Evolutionary conservation across 2,888 invertebrate genomes (phyloP).

Genomic region (Ormyrus rosae): DNA sequence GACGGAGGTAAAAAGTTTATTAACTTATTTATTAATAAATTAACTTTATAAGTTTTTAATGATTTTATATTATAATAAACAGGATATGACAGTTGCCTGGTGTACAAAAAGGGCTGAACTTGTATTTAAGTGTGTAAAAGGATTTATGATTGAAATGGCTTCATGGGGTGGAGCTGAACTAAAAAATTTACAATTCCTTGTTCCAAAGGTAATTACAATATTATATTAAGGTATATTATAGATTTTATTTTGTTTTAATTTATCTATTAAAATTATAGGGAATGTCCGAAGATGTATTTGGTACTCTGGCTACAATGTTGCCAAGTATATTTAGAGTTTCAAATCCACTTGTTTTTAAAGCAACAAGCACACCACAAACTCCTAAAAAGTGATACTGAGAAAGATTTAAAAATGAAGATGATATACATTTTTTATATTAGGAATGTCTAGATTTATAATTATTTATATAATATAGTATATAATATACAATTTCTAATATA

Average conservation of each 20-base stretch:
- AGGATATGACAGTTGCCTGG: conserved; percentile 98
- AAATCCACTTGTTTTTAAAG: conserved; percentile 91
- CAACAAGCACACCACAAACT: conserved; percentile 74
- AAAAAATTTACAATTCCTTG: conserved; percentile 90
- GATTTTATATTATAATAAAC: conserved; percentile 12
- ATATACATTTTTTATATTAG: conserved; percentile 34
- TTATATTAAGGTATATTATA: conserved; percentile 23
- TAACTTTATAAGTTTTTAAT: conserved; percentile 16
- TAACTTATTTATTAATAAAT: conserved; percentile 12
- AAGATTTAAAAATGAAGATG: not conserved
- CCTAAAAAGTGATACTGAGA: conserved; percentile 66
- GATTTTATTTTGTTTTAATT: not conserved
- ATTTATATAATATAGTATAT: conserved; percentile 23
- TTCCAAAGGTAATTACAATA: conserved; percentile 82
- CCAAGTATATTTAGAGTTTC: conserved; percentile 95
- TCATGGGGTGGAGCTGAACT: conserved; percentile 94
- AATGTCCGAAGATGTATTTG: conserved; percentile 89
- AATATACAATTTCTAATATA: too few species aligned
- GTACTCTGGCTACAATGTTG: conserved; percentile 89
- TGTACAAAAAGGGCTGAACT: conserved; percentile 96
- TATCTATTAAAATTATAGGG: conserved; percentile 76
- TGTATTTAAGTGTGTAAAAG: conserved; percentile 99
- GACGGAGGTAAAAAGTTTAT: conserved; percentile 84
- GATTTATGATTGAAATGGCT: conserved; percentile 99
- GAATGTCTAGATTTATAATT: conserved; percentile 36